These are phyloP conservation scores for Poecilobothrus nobilitatus DNA, from an alignment of 2,888 invertebrate species.

Conservation along the genomic window DNA sequence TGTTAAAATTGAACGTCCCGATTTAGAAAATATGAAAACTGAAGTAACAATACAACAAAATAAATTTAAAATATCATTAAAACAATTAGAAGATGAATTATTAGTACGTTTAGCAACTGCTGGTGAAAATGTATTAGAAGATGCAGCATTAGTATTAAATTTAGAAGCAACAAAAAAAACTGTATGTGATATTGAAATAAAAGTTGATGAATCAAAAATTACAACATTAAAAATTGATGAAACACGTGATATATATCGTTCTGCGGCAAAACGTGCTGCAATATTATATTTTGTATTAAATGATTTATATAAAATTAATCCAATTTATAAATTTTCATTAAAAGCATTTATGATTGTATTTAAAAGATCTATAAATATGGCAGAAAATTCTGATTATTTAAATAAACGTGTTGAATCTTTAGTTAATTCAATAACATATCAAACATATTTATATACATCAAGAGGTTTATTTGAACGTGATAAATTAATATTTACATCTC, in stretches of 20 bases:
- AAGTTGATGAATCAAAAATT: slow-evolving; percentile 79
- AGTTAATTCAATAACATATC: slow-evolving; percentile 78
- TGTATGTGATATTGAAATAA: slow-evolving; percentile 79
- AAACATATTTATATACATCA: slow-evolving; percentile 81
- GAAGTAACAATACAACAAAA: slow-evolving; percentile 88
- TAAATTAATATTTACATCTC: slow-evolving; percentile 83
- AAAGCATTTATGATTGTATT: slow-evolving; percentile 92
- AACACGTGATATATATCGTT: slow-evolving; percentile 79
- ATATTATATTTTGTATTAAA: slow-evolving; percentile 89
- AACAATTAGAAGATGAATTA: slow-evolving; percentile 82
- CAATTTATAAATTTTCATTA: slow-evolving; percentile 91
- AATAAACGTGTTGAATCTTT: slow-evolving; percentile 64
- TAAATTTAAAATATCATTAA: slow-evolving; percentile 86
- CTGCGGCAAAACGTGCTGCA: slow-evolving; percentile 79
- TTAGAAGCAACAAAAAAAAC: slow-evolving; percentile 90
- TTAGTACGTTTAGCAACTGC: slow-evolving; percentile 80
- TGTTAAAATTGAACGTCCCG: slow-evolving; percentile 86
- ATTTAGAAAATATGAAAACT: slow-evolving; percentile 75
- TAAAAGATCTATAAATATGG: slow-evolving; percentile 68
- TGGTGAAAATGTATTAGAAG: slow-evolving; percentile 84
- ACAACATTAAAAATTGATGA: slow-evolving; percentile 85
- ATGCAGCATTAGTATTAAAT: slow-evolving; percentile 83
- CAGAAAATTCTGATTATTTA: slow-evolving; percentile 57
- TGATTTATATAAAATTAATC: slow-evolving; percentile 85
- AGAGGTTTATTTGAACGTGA: slow-evolving; percentile 87